A percentile compares a stretch with the other conserved stretches of the same genome.
These are phyloP conservation scores for Periophthalmus modestus DNA, from an alignment of 2,113 vertebrate species.

Conservation along the genomic window DNA sequence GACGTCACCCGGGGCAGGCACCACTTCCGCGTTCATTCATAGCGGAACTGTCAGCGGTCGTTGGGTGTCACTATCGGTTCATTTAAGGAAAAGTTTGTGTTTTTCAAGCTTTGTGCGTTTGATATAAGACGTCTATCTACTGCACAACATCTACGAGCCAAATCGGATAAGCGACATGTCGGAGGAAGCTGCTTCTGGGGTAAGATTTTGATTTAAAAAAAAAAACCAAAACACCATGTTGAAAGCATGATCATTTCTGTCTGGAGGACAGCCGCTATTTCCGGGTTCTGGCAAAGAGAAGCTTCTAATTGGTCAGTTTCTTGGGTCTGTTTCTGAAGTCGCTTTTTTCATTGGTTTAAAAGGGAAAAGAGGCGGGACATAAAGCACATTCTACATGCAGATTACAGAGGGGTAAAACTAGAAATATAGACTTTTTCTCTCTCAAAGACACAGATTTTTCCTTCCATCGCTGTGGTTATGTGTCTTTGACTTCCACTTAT, in stretches of 20 bases:
- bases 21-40: conserved; percentile 26
- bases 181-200: conserved; percentile 34
- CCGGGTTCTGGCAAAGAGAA: not conserved
- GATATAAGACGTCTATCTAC: not conserved
- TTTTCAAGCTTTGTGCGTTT: not conserved
- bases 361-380: not conserved
- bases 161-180: conserved; percentile 48
- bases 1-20: conserved; percentile 40
- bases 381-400: not conserved
- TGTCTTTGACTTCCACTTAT: not conserved
- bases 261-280: conserved; percentile 10
- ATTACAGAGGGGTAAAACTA: not conserved
- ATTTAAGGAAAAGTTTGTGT: not conserved
- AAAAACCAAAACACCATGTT: not conserved
- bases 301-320: conserved; percentile 31
- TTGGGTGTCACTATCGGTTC: not conserved
- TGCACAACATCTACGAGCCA: not conserved
- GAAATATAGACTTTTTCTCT: not conserved
- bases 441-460: not conserved
- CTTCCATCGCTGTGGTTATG: not conserved
- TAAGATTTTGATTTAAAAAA: conserved; percentile 40
- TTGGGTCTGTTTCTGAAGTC: not conserved
- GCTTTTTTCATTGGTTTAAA: conserved; percentile 34
- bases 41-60: not conserved
- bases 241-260: not conserved